A percentile compares a stretch with the other conserved stretches of the same genome.
phyloP scores from a whole-genome alignment of 2,113 vertebrate genomes.

The Calcarius ornatus region DNA sequence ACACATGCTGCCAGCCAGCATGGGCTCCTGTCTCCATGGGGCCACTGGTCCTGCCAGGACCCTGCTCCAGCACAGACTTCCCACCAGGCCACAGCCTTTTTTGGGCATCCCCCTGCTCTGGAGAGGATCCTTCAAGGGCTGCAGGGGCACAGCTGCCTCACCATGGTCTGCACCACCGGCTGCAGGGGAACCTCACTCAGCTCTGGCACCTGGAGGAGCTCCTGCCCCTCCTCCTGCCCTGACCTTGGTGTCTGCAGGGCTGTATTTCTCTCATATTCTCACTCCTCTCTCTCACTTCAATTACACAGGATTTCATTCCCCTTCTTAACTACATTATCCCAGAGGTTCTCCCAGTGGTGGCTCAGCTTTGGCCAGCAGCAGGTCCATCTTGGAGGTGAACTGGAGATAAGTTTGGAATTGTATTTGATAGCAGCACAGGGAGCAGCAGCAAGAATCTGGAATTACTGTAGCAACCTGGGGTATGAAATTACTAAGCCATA shows the following conservation, averaged over 20 bases:
- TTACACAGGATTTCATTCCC: neutral
- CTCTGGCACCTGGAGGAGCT: accelerated
- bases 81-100: neutral
- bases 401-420: neutral
- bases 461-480: neutral
- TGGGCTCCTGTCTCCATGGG: neutral
- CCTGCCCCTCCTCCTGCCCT: neutral
- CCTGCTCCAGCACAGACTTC: neutral
- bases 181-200: neutral
- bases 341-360: neutral
- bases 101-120: neutral
- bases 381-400: neutral
- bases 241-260: neutral
- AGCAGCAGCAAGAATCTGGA: neutral
- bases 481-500: neutral
- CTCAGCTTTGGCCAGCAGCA: neutral
- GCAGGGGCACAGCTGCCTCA: neutral
- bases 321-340: neutral
- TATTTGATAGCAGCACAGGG: neutral
- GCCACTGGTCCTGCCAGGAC: neutral
- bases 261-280: neutral
- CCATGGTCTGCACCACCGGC: accelerated
- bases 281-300: neutral
- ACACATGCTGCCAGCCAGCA: neutral
- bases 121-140: neutral